A percentile compares a stretch with the other conserved stretches of the same genome.
Evolutionary conservation across 2,797 vertebrate genomes (phyloP).

Genomic region (Lacerta bilineata): DNA sequence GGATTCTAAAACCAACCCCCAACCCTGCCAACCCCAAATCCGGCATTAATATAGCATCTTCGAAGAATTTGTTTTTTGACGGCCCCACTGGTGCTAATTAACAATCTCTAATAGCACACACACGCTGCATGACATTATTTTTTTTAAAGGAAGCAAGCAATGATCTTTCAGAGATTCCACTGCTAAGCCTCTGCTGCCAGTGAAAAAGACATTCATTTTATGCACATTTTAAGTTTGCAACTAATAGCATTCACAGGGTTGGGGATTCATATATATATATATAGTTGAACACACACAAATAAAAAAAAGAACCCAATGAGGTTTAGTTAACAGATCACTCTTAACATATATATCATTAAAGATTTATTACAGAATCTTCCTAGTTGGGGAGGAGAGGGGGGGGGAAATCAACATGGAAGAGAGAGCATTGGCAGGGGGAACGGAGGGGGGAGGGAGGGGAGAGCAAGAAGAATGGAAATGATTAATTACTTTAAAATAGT

Average conservation of each 20-base stretch:
- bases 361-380: constrained; percentile 97
- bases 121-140: background rate
- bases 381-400: constrained; percentile 69
- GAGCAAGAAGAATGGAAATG: constrained; percentile 80
- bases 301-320: constrained; percentile 81
- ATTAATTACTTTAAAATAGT: constrained; percentile 98
- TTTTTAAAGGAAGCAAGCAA: background rate
- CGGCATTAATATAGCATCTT: constrained; percentile 56
- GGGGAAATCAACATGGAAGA: constrained; percentile 83
- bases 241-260: background rate
- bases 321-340: constrained; percentile 95
- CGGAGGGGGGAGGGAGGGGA: constrained; percentile 68
- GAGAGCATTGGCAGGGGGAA: constrained; percentile 73
- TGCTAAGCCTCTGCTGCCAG: background rate
- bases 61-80: background rate
- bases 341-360: constrained; percentile 97
- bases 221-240: constrained; percentile 45
- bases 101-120: constrained; percentile 55
- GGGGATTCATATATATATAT: background rate
- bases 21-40: background rate
- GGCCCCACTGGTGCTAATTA: constrained; percentile 63
- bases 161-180: background rate
- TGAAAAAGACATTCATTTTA: background rate
- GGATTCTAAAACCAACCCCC: background rate
- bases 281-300: background rate